Evolutionary conservation across 2,888 invertebrate genomes (phyloP), one percentile per base, ranked within the genome.

Genomic region (Andrena camellia): DNA sequence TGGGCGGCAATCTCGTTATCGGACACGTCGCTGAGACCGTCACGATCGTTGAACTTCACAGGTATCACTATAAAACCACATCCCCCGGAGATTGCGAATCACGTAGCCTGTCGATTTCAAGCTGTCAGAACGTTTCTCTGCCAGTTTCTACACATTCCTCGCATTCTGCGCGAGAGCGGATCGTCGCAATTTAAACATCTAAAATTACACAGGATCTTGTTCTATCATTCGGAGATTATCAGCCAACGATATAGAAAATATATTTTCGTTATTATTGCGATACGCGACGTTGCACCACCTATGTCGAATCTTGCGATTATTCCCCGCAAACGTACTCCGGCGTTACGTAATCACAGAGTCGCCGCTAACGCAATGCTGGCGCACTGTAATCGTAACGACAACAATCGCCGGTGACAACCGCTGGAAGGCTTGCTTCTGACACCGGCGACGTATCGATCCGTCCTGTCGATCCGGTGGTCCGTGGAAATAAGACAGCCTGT

Each of bases 321-420:
- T 69, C 57, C 26, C 48, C 63, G 70, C 74, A 52, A 72, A 59
- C 42, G 62, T 69, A 70, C 48, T 50, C 60, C 33, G 26, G 42
- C 52, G 70, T 87, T 87, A 87, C 80, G 81, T 83, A 87, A 87
- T 81, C 77, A n/a, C 54, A 2, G 0, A n/a, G 57, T 8, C 71
- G 72, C 59, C 8, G 26, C 78, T 87, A 84, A 78, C 74, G 84
- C 84, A 86, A 88, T 64, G 68, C 59, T 29, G 59, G 74, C 50
- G 78, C 35, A 67, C 57, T 54, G 81, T 66, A 86, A 81, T 76
- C 67, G 69, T 64, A 60, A 70, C 78, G 76, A 82, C 66, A 78
- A 76, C 71, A 73, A 78, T 82, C 67, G 70, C 10, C 62, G 71
- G 64, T 54, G 52, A 29, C 31, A 50, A 64, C 70, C 26, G 62